These are phyloP conservation scores for Catamblyrhynchus diadema DNA, from an alignment of 2,797 vertebrate genomes.

Conservation along the genomic window DNA sequence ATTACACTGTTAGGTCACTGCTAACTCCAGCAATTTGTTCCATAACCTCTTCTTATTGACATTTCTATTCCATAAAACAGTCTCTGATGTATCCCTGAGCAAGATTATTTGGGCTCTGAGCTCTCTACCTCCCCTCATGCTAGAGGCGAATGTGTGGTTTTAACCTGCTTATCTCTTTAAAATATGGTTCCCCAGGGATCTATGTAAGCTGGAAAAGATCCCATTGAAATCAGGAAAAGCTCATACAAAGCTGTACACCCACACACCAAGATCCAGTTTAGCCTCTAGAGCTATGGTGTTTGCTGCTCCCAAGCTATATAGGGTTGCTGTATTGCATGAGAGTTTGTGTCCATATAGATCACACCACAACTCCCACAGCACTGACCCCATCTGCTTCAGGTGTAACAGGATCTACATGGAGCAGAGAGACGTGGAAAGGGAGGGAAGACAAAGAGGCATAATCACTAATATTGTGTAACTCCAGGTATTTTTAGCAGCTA, in stretches of 20 bases:
- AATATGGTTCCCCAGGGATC: neutral
- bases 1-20: neutral
- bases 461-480: neutral
- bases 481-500: neutral
- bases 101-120: neutral
- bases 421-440: neutral
- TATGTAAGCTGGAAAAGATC: neutral
- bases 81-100: neutral
- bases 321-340: neutral
- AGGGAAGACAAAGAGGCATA: neutral
- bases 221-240: neutral
- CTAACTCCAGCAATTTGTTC: neutral
- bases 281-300: neutral
- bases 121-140: neutral
- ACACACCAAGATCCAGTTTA: neutral
- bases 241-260: neutral
- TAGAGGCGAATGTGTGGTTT: neutral
- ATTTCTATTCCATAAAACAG: neutral
- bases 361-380: neutral
- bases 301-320: neutral
- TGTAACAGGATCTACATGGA: neutral
- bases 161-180: neutral
- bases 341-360: neutral
- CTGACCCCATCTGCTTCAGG: neutral
- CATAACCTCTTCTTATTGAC: neutral